Conservation (phyloP, 92 coral and sea anemone species). For the Isaurus tuberculatus region DNA sequence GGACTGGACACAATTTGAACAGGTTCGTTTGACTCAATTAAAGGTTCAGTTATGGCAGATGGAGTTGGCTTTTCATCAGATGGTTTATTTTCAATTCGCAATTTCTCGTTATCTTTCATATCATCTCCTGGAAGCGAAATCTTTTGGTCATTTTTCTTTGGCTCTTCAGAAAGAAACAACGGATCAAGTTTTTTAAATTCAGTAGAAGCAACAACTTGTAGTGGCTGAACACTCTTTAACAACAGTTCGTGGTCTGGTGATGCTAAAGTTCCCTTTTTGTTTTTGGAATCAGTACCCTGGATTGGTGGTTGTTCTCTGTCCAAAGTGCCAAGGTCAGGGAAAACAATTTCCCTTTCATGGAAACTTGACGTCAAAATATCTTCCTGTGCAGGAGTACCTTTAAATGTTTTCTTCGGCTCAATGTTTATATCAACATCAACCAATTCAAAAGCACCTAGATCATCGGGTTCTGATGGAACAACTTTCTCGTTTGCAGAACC, state of each 20-base stretch:
- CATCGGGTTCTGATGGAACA: slow-evolving; percentile 23
- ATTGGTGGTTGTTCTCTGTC: slow-evolving; percentile 29
- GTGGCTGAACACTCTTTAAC: slow-evolving; percentile 21
- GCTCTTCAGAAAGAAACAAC: slow-evolving; percentile 36
- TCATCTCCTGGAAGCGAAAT: not conserved
- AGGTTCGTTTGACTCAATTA: too few relatives aligned
- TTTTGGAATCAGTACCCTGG: not conserved
- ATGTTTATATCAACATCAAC: not conserved
- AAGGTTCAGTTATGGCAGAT: too few relatives aligned
- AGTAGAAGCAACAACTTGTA: not conserved
- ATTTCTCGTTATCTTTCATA: not conserved
- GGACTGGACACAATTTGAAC: too few relatives aligned
- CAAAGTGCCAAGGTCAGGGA: slow-evolving; percentile 23
- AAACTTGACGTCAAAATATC: not conserved
- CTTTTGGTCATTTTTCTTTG: not conserved
- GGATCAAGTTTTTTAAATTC: slow-evolving; percentile 59
- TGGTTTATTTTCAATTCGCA: not conserved
- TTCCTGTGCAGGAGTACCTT: slow-evolving; percentile 30
- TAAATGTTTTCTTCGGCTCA: not conserved
- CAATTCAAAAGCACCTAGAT: slow-evolving; percentile 14
- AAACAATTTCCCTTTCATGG: not conserved
- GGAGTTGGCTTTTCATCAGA: too few relatives aligned
- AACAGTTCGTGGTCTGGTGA: not conserved
- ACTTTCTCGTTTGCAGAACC: slow-evolving; percentile 26
- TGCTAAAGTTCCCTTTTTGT: not conserved